Evolutionary conservation across 2,113 vertebrate genomes (phyloP).

Genomic region (Urocolius indicus): DNA sequence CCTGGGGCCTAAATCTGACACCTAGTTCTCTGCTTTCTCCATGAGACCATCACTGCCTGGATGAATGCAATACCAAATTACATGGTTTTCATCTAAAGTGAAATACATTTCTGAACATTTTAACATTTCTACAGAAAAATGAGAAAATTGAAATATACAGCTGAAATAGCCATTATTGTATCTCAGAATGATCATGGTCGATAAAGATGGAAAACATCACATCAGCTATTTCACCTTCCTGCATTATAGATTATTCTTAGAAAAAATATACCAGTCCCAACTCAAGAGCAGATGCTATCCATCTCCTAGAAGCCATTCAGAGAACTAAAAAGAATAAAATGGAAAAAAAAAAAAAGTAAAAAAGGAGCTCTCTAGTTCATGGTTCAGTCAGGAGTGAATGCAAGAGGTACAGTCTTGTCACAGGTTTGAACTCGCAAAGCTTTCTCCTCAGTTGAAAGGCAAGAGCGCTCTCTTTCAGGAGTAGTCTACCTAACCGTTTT

Average conservation of each 20-base stretch:
- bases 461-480: background rate
- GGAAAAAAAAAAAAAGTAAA: background rate
- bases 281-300: background rate
- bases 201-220: background rate
- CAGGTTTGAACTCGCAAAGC: background rate
- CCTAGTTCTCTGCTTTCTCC: background rate
- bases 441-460: constrained; percentile 34
- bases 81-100: background rate
- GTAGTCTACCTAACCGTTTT: background rate
- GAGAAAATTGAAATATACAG: background rate
- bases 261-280: background rate
- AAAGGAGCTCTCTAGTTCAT: background rate
- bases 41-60: background rate
- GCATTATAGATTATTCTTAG: background rate
- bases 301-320: background rate
- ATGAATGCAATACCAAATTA: background rate
- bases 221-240: background rate
- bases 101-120: background rate
- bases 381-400: background rate
- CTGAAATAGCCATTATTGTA: background rate
- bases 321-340: constrained; percentile 4
- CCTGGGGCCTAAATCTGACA: background rate
- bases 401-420: background rate
- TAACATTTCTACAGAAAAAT: background rate
- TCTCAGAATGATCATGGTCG: background rate